Percentiles rank a stretch among this genome's conserved stretches.
phyloP scores from a whole-genome alignment of 2,888 invertebrate genomes.

The Gymnoscelis rufifasciata region DNA sequence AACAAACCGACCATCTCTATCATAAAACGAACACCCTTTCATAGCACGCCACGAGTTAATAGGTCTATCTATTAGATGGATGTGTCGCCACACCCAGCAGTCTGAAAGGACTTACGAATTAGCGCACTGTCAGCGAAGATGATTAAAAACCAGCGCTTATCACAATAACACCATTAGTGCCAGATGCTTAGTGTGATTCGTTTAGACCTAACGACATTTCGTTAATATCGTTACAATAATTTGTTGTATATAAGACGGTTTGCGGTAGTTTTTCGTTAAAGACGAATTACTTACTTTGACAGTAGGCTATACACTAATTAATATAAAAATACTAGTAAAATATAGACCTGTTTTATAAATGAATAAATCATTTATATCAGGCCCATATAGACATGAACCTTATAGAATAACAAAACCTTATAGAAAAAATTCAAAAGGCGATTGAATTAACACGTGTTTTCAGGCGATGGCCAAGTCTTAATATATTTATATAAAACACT shows the following conservation, averaged over 20 bases:
- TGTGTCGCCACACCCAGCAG: conserved; percentile 38
- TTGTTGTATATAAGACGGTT: background rate
- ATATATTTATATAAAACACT: too few relatives aligned
- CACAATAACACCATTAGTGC: conserved; percentile 47
- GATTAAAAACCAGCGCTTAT: conserved; percentile 53
- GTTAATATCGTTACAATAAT: background rate
- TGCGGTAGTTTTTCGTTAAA: background rate
- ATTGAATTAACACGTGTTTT: too few relatives aligned
- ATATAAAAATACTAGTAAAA: too few relatives aligned
- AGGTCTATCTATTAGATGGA: conserved; percentile 30
- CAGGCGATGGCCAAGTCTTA: too few relatives aligned
- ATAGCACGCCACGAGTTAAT: conserved; percentile 1
- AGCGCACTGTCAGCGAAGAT: conserved; percentile 46
- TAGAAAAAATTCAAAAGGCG: too few relatives aligned
- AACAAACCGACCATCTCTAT: background rate
- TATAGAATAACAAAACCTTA: too few relatives aligned
- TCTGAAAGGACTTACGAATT: conserved; percentile 46
- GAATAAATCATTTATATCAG: too few relatives aligned
- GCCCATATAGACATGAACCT: too few relatives aligned
- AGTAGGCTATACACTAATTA: too few relatives aligned
- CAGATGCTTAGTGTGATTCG: conserved; percentile 28
- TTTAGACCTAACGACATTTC: conserved; percentile 29
- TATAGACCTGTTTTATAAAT: too few relatives aligned
- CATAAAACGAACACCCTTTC: background rate
- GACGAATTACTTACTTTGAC: background rate